phyloP scores from a whole-genome alignment of 2,797 vertebrate species.

The Valencia hispanica region DNA sequence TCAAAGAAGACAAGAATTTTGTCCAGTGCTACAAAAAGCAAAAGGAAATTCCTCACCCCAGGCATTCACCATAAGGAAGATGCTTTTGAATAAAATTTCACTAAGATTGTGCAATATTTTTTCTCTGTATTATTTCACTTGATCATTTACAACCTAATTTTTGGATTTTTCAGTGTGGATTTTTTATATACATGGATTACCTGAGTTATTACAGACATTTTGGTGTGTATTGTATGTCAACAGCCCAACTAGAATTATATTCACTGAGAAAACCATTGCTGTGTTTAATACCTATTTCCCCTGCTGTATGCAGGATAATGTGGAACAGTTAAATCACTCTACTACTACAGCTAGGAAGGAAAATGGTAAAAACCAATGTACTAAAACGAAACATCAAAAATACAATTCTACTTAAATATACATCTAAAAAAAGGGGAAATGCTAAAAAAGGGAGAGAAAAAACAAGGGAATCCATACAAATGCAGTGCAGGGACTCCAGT shows the following conservation, averaged over 20 bases:
- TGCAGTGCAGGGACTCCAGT: conserved; percentile 49
- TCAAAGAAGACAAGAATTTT: no score
- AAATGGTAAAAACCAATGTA: conserved; percentile 55
- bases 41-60: no score
- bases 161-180: neutral
- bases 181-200: neutral
- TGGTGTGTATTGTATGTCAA: neutral
- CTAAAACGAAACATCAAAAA: conserved; percentile 51
- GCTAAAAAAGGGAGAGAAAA: conserved; percentile 13
- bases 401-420: conserved; percentile 36
- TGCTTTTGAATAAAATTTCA: neutral
- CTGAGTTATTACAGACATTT: neutral
- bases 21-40: no score
- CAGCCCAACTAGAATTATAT: neutral
- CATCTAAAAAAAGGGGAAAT: conserved; percentile 25
- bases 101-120: neutral
- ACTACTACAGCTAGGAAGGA: conserved; percentile 46
- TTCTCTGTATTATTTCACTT: neutral
- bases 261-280: neutral
- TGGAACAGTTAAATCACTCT: conserved; percentile 43
- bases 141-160: neutral
- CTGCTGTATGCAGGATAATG: conserved; percentile 33
- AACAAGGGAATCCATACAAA: conserved; percentile 32
- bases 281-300: conserved; percentile 1
- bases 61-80: neutral